Base-by-base conservation (phyloP, 2,888 invertebrate species). In the Drosophila neotestacea region DNA sequence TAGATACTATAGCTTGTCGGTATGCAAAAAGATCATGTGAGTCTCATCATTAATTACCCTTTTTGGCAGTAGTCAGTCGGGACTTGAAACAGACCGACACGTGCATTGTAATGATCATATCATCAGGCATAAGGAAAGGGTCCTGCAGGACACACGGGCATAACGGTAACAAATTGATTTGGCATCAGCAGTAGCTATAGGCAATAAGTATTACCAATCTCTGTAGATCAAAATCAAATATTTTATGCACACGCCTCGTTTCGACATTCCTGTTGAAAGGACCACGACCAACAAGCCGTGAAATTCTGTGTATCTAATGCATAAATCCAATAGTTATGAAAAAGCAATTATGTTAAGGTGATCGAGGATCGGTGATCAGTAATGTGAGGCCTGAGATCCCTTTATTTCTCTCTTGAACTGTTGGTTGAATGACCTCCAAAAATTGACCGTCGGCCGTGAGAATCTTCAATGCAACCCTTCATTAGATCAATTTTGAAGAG, bases 161-260 rank as follows among this genome's bases (percentile, higher is more conserved):
- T 76, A 73, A 28, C 77, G 83, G 79, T 74, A 79, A 75, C 88
- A 54, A 86, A 86, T 86, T 56, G 81, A 88, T 87, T 87, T 75
- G 54, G 30, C 70, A 65, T 9, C 46, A 52, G 6, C 61, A 70
- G 51, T 61, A 70, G 63, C 42, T 6, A 36, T 16, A 9, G 28
- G 47, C 36, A 48, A 50, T 72, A 44, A 34, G 16, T 64, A 58
- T 55, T 62, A 68, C 55, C 63, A 55, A 83, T 77, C 78, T 41
- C 30, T 70, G 41, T 69, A 73, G 85, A 87, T 79, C 54, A 69
- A 80, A 72, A 88, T 86, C 81, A 75, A 77, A 81, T 79, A 81
- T 77, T 77, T 75, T 75, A 74, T 79, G 85, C 83, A 77, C 85
- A 85, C 88, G 85, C 88, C 85, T 78, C 60, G 61, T 54, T 69